A percentile compares a stretch with the other conserved stretches of the same genome.
Conservation (phyloP, 2,797 vertebrate genomes). For the Octomys mimax region DNA sequence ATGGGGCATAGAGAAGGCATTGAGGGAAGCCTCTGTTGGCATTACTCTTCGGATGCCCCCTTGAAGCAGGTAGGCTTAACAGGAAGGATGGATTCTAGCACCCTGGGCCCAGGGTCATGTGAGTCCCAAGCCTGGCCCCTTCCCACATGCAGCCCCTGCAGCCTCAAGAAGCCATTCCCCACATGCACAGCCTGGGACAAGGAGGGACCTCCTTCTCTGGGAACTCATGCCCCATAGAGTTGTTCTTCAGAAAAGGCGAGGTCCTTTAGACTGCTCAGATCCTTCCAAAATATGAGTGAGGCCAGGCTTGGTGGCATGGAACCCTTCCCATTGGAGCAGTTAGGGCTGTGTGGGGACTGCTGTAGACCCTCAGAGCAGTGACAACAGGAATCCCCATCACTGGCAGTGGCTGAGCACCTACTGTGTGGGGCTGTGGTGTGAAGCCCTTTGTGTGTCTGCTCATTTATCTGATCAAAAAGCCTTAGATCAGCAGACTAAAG, state of each 20-base stretch:
- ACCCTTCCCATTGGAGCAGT: not conserved
- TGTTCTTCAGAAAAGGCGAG: not conserved
- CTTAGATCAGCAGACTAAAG: accelerated
- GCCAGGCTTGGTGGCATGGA: not conserved
- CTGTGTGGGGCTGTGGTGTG: accelerated
- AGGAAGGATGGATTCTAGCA: not conserved
- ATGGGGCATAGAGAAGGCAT: not conserved
- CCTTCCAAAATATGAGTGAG: not conserved
- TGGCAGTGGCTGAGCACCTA: accelerated
- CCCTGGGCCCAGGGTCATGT: not conserved
- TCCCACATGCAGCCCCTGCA: not conserved
- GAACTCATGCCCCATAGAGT: not conserved
- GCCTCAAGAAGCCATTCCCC: not conserved
- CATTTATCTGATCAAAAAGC: accelerated
- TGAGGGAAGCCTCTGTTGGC: not conserved
- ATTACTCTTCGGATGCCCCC: not conserved
- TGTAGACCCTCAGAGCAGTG: accelerated
- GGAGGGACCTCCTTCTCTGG: not conserved
- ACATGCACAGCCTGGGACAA: not conserved
- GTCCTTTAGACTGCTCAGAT: not conserved
- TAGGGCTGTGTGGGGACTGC: accelerated
- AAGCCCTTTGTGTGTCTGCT: accelerated
- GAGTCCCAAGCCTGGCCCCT: not conserved
- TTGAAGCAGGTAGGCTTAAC: not conserved
- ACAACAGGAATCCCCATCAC: accelerated